Evolutionary conservation across 2,113 vertebrate genomes (phyloP).

Genomic region (Cettia cetti): DNA sequence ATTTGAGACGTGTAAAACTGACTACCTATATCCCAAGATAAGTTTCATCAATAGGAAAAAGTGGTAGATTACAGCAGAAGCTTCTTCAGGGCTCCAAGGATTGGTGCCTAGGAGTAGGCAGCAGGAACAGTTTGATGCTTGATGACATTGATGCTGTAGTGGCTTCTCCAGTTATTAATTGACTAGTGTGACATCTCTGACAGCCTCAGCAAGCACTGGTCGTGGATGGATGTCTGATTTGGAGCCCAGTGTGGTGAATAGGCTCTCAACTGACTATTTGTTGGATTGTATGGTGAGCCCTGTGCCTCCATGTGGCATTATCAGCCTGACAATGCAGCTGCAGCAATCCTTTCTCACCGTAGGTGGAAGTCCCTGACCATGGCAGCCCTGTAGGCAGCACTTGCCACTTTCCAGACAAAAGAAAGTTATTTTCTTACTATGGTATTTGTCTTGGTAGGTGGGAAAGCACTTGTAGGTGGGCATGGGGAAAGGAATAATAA

Average conservation of each 20-base stretch:
- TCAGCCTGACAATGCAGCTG: neutral
- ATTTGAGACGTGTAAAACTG: neutral
- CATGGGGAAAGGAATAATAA: neutral
- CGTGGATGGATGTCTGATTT: neutral
- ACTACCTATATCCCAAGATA: neutral
- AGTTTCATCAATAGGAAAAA: neutral
- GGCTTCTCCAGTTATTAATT: neutral
- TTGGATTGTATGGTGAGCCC: neutral
- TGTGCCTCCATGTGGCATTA: neutral
- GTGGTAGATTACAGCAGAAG: neutral
- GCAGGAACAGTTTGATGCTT: neutral
- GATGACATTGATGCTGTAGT: neutral
- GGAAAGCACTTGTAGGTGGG: neutral
- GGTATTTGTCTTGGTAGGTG: conserved; percentile 4
- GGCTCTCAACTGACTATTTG: neutral
- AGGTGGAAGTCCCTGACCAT: neutral
- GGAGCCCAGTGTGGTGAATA: neutral
- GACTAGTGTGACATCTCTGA: neutral
- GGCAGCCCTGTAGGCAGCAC: neutral
- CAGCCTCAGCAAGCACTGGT: neutral
- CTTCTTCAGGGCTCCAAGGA: neutral
- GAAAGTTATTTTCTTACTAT: neutral
- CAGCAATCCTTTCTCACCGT: neutral
- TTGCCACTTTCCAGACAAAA: neutral
- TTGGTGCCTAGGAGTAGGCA: neutral